A percentile compares a stretch with the other conserved stretches of the same genome.
Conservation (phyloP, 35 echinoderm and acorn worm species). For the Ophiothrix spiculata region DNA sequence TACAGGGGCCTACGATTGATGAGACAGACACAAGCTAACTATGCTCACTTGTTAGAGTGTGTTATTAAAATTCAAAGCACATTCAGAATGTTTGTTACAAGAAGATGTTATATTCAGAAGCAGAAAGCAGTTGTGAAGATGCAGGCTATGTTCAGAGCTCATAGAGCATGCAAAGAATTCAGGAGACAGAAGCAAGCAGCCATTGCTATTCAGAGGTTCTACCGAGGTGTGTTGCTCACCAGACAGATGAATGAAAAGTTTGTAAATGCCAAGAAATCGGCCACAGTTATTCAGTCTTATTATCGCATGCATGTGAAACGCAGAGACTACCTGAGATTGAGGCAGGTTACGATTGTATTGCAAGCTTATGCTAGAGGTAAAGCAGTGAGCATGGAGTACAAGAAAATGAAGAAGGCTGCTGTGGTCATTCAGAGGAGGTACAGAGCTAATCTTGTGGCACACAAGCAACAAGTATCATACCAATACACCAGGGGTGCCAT, state of each 20-base stretch:
- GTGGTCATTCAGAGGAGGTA: constrained; percentile 25
- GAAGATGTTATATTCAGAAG: constrained; percentile 7
- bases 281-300: constrained; percentile 26
- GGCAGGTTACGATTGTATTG: constrained; percentile 14
- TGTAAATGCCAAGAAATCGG: not conserved
- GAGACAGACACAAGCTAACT: constrained; percentile 38
- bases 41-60: constrained; percentile 11
- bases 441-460: constrained; percentile 32
- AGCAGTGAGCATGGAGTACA: constrained; percentile 14
- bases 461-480: not conserved
- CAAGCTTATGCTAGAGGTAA: constrained; percentile 31
- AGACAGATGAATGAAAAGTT: not conserved
- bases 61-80: constrained; percentile 56
- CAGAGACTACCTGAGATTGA: constrained; percentile 34
- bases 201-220: constrained; percentile 39
- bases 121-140: constrained; percentile 32
- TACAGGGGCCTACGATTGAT: constrained; percentile 27
- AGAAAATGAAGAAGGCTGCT: constrained; percentile 14
- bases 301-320: not conserved
- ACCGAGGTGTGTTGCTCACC: constrained; percentile 61
- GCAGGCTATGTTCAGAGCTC: constrained; percentile 50
- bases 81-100: not conserved
- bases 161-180: constrained; percentile 39
- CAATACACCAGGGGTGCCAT: not conserved
- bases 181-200: constrained; percentile 24